These are phyloP conservation scores for Drosophila ogumai DNA, from an alignment of 1,140 invertebrate species.

Conservation along the genomic window DNA sequence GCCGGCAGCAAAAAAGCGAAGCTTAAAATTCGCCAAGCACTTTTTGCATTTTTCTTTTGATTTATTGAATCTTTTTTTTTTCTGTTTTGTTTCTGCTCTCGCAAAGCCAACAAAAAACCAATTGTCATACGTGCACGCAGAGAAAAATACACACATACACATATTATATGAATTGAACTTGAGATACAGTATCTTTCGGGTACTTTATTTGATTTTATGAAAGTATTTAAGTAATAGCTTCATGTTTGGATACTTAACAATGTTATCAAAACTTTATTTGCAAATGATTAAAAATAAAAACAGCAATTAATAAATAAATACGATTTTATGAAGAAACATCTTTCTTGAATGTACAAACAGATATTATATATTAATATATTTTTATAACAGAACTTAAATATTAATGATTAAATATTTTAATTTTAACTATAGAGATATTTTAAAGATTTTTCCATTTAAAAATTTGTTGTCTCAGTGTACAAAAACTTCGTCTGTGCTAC, in stretches of 20 bases:
- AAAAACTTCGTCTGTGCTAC: constrained; percentile 53
- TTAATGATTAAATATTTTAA: too few relatives aligned
- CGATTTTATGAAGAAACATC: too few relatives aligned
- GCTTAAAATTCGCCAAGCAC: constrained; percentile 30
- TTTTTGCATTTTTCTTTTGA: constrained; percentile 57
- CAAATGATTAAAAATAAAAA: too few relatives aligned
- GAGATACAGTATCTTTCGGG: neutral
- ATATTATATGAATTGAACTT: neutral
- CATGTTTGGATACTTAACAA: neutral
- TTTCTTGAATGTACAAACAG: too few relatives aligned
- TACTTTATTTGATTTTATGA: too few relatives aligned
- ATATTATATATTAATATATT: too few relatives aligned
- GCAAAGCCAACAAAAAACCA: constrained; percentile 36
- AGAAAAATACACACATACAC: neutral
- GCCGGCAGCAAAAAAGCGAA: constrained; percentile 36
- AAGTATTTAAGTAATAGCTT: too few relatives aligned
- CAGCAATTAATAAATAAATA: too few relatives aligned
- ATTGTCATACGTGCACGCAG: constrained; percentile 46
- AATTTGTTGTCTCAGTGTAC: constrained; percentile 2
- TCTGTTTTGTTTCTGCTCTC: constrained; percentile 15
- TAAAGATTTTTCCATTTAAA: neutral
- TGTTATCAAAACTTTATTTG: neutral
- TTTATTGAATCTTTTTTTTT: constrained; percentile 53
- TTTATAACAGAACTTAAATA: too few relatives aligned
- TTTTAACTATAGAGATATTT: too few relatives aligned